Evolutionary conservation across 1,140 invertebrate species (phyloP).

Genomic region (Neodiprion fabricii): DNA sequence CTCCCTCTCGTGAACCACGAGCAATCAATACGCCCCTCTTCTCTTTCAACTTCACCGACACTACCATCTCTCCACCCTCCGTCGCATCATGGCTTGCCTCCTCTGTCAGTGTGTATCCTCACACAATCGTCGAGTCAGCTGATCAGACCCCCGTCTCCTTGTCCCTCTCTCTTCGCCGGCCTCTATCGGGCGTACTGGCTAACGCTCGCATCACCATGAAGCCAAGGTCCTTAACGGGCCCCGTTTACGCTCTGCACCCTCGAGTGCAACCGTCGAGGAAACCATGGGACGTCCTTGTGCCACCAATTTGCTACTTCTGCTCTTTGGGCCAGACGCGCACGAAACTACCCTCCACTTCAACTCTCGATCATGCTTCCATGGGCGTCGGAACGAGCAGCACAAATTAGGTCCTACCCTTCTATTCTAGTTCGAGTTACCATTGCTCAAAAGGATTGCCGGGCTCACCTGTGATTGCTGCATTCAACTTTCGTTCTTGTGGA

Average conservation of each 20-base stretch:
- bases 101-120: conserved; percentile 16
- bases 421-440: too few species aligned
- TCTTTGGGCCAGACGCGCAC: neutral
- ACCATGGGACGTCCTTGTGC: conserved; percentile 15
- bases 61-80: conserved; percentile 13
- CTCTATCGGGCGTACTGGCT: neutral
- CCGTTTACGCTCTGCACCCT: conserved; percentile 2
- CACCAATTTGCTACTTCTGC: conserved; percentile 18
- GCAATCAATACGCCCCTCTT: conserved; percentile 53
- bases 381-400: neutral
- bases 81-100: neutral
- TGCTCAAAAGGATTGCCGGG: too few species aligned
- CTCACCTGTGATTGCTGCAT: too few species aligned
- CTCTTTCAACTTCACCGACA: conserved; percentile 25
- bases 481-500: too few species aligned
- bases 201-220: conserved; percentile 28
- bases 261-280: conserved; percentile 15
- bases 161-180: conserved; percentile 1
- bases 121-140: conserved; percentile 39
- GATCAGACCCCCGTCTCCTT: conserved; percentile 24
- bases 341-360: neutral
- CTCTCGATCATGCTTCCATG: neutral
- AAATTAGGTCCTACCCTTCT: too few species aligned
- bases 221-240: conserved; percentile 39
- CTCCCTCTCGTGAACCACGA: conserved; percentile 33